Evolutionary conservation across 1,140 invertebrate genomes (phyloP).

Genomic region (Sipha flava): DNA sequence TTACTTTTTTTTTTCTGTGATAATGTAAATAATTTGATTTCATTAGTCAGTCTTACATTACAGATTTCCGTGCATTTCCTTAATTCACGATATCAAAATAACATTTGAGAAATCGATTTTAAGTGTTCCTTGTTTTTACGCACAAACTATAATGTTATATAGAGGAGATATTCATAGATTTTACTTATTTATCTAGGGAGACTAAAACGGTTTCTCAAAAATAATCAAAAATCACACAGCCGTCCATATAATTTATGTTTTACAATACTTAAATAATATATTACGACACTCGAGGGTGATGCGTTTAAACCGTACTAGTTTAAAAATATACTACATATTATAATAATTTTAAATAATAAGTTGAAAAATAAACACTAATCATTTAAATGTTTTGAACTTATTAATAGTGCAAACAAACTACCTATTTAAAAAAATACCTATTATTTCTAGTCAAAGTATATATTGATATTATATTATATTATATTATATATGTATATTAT

Average conservation of each 20-base stretch:
- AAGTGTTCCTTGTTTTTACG: not conserved
- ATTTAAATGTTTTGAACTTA: not conserved
- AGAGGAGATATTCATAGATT: too few relatives aligned
- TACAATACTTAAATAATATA: not conserved
- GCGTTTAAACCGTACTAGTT: not conserved
- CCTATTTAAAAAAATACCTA: not conserved
- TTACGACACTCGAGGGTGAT: not conserved
- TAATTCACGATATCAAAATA: not conserved
- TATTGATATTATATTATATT: slow-evolving; percentile 7
- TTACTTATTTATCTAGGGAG: too few relatives aligned
- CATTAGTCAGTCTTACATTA: not conserved
- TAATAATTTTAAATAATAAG: not conserved
- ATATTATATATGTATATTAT: slow-evolving; percentile 6
- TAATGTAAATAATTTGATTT: slow-evolving; percentile 23
- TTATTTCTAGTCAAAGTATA: slow-evolving; percentile 27
- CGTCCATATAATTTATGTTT: slow-evolving; percentile 7
- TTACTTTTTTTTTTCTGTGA: slow-evolving; percentile 9
- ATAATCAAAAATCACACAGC: slow-evolving; percentile 2
- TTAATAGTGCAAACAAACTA: not conserved
- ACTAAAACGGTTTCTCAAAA: not conserved
- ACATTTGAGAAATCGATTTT: not conserved
- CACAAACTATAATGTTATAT: too few relatives aligned
- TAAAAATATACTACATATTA: not conserved
- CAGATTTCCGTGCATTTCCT: not conserved
- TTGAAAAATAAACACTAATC: not conserved